Conservation (phyloP, 2,888 invertebrate species). For the Litoditis marina region DNA sequence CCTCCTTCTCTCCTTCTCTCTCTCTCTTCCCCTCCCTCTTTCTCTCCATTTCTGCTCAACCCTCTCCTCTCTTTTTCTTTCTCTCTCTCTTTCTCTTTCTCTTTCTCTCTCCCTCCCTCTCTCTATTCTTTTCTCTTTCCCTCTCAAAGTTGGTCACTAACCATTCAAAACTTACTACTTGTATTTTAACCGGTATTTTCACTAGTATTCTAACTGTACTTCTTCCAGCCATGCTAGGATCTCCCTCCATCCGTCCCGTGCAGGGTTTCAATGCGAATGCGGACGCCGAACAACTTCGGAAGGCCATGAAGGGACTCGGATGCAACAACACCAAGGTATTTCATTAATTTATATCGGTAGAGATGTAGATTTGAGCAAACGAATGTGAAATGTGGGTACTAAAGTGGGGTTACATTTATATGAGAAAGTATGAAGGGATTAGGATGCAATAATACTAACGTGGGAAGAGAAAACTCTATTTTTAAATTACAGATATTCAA, state of each 20-base stretch:
- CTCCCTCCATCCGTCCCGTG: slow-evolving; percentile 48
- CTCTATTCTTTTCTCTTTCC: slow-evolving; percentile 4
- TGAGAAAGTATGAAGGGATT: slow-evolving; percentile 55
- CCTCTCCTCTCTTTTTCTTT: slow-evolving; percentile 8
- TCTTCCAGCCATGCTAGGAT: slow-evolving; percentile 43
- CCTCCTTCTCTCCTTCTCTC: slow-evolving; percentile 6
- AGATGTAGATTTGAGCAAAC: not conserved
- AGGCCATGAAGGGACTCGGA: slow-evolving; percentile 61
- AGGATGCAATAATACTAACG: slow-evolving; percentile 57
- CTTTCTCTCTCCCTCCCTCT: slow-evolving; percentile 2
- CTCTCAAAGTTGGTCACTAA: not conserved
- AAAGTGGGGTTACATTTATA: slow-evolving; percentile 8
- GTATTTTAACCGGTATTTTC: not conserved
- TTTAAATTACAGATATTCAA: not conserved
- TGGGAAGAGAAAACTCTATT: slow-evolving; percentile 14
- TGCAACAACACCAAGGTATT: slow-evolving; percentile 55
- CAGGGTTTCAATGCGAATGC: slow-evolving; percentile 56
- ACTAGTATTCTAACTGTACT: not conserved
- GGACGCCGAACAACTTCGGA: slow-evolving; percentile 55
- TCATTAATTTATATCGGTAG: not conserved
- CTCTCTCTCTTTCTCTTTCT: not conserved
- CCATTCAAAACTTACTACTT: not conserved
- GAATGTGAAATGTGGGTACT: too few species aligned
- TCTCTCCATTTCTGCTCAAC: slow-evolving; percentile 4
- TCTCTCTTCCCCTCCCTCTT: slow-evolving; percentile 9